Conservation (phyloP, 2,797 vertebrate species). For the Simalia tracyae region DNA sequence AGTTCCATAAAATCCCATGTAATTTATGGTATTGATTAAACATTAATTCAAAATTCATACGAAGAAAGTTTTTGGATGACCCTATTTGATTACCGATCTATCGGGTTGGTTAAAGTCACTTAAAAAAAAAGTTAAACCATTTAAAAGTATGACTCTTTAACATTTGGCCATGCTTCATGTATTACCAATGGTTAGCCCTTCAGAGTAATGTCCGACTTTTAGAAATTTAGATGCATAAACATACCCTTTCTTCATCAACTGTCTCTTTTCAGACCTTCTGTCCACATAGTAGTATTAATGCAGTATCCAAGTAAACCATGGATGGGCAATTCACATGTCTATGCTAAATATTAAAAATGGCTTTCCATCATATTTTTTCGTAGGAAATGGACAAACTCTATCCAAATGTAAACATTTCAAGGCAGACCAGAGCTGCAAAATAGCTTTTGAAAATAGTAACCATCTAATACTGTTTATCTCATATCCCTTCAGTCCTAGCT, state of each 20-base stretch:
- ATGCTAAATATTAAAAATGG: not conserved
- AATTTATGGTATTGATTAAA: slow-evolving; percentile 70
- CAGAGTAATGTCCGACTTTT: not conserved
- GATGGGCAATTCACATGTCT: not conserved
- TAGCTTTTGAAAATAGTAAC: not conserved
- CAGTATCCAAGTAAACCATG: not conserved
- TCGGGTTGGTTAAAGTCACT: slow-evolving; percentile 42
- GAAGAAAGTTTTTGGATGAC: slow-evolving; percentile 49
- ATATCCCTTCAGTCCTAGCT: not conserved
- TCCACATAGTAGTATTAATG: not conserved
- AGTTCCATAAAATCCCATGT: slow-evolving; percentile 61
- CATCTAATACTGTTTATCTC: not conserved
- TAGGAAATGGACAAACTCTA: not conserved
- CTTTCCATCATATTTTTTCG: not conserved
- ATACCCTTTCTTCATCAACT: not conserved
- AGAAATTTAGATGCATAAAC: not conserved
- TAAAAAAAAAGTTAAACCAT: slow-evolving; percentile 30
- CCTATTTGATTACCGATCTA: slow-evolving; percentile 51
- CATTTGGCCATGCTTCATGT: not conserved
- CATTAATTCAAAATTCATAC: slow-evolving; percentile 58
- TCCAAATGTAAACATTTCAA: not conserved
- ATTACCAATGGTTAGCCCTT: slow-evolving; percentile 21
- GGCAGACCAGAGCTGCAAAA: not conserved
- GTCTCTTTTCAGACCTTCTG: not conserved
- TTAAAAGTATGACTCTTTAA: slow-evolving; percentile 4